Base-by-base conservation (phyloP, 2,113 vertebrate species). In the Corythoichthys intestinalis region DNA sequence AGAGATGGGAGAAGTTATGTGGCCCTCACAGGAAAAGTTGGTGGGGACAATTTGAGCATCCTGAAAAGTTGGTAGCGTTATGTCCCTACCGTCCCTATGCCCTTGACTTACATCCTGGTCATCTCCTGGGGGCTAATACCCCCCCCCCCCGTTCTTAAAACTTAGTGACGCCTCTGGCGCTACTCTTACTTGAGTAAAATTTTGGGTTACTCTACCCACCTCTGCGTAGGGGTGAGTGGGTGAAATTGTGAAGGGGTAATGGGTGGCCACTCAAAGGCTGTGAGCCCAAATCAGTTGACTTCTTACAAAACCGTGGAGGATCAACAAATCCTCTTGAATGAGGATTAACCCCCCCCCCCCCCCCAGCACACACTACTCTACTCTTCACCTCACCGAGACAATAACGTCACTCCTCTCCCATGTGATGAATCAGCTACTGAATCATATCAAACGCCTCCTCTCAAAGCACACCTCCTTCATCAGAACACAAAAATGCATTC, bases 221-320 rank as follows among this genome's bases (percentile, higher is more conserved):
- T 50, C 67, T 47, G 64, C 38, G 47, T 41, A 13, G 48, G 47
- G n/a, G 9, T 13, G 58, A 38, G 53, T 37, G 62, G 44, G 60
- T 41, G 41, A 17, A 37, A 35, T 46, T 17, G 35, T 4, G 52
- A 6, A 72, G 78, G 71, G 60, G 12, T 59, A 83, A 82, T 74
- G 80, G 77, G 66, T 81, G 59, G 76, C 75, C 75, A 69, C 73
- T 71, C 67, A 2, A 77, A 72, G 79, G 65, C 75, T 77, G 41
- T 69, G 12, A 72, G 84, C 73, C 66, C 68, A 85, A 83, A 81
- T 78, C 80, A 81, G 86, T 86, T 82, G 85, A 85, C 85, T 86
- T 90, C 84, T 81, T 84, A 62, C 61, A 47, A 66, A 28, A 34
- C 67, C 58, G 20, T 47, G 72, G 67, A 75, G 77, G 82, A 66